Percentiles rank a stretch among this genome's conserved stretches.
phyloP scores from a whole-genome alignment of 1,140 invertebrate species.

The Choristoneura fumiferana region DNA sequence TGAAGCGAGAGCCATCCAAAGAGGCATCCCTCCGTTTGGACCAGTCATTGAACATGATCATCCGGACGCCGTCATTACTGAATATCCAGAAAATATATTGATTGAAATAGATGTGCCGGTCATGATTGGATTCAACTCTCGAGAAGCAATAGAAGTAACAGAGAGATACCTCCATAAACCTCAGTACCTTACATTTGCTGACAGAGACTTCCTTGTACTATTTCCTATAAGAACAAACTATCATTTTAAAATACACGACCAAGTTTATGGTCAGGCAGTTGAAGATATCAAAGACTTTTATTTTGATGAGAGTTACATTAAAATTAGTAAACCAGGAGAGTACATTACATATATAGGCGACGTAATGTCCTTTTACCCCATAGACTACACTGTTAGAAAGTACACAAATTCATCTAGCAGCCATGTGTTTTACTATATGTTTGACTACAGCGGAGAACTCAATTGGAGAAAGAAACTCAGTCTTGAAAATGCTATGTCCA shows the following conservation, averaged over 20 bases:
- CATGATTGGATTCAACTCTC: constrained; percentile 78
- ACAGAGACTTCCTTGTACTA: constrained; percentile 71
- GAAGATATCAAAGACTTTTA: constrained; percentile 77
- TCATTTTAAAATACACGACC: constrained; percentile 61
- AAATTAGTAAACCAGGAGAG: constrained; percentile 65
- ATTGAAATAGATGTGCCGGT: constrained; percentile 68
- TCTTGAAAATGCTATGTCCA: constrained; percentile 43
- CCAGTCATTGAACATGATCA: constrained; percentile 77
- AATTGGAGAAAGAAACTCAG: constrained; percentile 72
- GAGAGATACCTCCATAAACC: constrained; percentile 55
- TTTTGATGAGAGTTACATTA: constrained; percentile 71
- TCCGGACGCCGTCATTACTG: constrained; percentile 70
- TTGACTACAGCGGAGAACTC: constrained; percentile 77
- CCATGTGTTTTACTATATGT: constrained; percentile 77
- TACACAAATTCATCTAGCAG: constrained; percentile 62
- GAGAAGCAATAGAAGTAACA: constrained; percentile 58
- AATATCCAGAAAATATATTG: constrained; percentile 66
- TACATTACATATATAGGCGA: constrained; percentile 63
- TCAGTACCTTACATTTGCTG: constrained; percentile 60
- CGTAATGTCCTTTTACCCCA: constrained; percentile 54
- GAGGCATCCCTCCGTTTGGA: constrained; percentile 65
- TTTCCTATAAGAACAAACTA: constrained; percentile 65
- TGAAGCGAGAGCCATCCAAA: constrained; percentile 59
- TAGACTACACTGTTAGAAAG: constrained; percentile 67
- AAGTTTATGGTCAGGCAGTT: constrained; percentile 61